Conservation (phyloP, 2,797 vertebrate species). For the Tokudaia tokunoshimensis region DNA sequence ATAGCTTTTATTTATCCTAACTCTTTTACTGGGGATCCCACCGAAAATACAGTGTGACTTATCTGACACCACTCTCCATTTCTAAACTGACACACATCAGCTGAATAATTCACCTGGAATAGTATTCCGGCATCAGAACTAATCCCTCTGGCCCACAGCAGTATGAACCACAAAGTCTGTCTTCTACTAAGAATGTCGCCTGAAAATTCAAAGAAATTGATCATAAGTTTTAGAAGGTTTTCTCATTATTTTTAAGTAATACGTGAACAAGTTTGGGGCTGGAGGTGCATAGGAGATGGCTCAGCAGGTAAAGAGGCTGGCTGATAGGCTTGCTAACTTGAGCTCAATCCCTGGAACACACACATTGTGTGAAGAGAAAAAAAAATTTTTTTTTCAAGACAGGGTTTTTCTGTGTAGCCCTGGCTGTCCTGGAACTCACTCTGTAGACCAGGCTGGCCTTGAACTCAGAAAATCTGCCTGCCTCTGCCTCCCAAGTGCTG, state of each 20-base stretch:
- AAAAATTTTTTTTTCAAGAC: no score
- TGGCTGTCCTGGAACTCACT: no score
- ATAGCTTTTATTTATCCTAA: slow-evolving; percentile 50
- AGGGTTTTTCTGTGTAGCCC: no score
- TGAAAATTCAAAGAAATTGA: neutral
- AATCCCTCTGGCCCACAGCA: slow-evolving; percentile 13
- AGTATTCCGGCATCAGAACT: slow-evolving; percentile 14
- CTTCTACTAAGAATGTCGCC: slow-evolving; percentile 2
- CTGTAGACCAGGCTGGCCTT: no score
- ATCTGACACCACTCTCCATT: slow-evolving; percentile 20
- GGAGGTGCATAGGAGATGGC: neutral
- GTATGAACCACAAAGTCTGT: slow-evolving; percentile 11
- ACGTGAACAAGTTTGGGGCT: neutral
- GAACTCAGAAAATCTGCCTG: no score
- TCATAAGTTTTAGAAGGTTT: neutral
- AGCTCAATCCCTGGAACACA: neutral
- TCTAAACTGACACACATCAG: slow-evolving; percentile 54
- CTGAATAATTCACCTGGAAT: slow-evolving; percentile 43
- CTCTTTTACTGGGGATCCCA: slow-evolving; percentile 38
- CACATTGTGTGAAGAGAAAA: neutral
- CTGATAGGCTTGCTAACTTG: no score
- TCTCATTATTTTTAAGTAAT: slow-evolving; percentile 41
- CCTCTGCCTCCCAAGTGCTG: no score
- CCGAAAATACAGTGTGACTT: slow-evolving; percentile 54
- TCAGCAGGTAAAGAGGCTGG: neutral